These are phyloP conservation scores for Trochalopteron elliotii DNA, from an alignment of 2,113 vertebrate species.

Conservation along the genomic window DNA sequence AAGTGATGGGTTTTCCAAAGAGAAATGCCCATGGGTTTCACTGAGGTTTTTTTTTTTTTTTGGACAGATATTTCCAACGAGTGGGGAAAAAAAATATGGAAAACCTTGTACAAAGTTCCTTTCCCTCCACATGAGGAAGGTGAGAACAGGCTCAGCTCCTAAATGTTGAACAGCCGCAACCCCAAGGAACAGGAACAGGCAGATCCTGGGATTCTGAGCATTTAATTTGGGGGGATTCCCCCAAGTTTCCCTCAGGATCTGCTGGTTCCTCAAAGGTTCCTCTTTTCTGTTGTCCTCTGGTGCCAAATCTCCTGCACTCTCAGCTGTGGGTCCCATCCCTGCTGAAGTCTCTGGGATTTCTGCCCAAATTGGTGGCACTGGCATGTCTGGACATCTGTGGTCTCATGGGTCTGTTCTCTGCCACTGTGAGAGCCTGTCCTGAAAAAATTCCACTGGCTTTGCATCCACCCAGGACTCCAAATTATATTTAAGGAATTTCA, in stretches of 20 bases:
- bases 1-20: background rate
- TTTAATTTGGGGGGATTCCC: background rate
- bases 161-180: background rate
- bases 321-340: background rate
- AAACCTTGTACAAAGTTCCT: background rate
- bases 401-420: background rate
- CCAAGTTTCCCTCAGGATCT: background rate
- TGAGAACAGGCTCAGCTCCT: background rate
- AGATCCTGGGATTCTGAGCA: background rate
- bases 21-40: background rate
- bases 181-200: background rate
- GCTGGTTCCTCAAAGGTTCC: background rate
- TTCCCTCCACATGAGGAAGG: background rate
- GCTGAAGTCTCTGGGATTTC: background rate
- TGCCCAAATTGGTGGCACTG: background rate
- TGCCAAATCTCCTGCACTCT: background rate
- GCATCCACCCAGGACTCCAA: background rate
- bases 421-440: background rate
- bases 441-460: background rate
- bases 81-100: rapidly evolving
- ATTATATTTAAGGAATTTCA: background rate
- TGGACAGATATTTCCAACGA: background rate
- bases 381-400: background rate
- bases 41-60: background rate
- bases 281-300: background rate